Evolutionary conservation across 1,140 invertebrate genomes (phyloP), one percentile per base, ranked within the genome.

Genomic region (Apocrypta bakeri): DNA sequence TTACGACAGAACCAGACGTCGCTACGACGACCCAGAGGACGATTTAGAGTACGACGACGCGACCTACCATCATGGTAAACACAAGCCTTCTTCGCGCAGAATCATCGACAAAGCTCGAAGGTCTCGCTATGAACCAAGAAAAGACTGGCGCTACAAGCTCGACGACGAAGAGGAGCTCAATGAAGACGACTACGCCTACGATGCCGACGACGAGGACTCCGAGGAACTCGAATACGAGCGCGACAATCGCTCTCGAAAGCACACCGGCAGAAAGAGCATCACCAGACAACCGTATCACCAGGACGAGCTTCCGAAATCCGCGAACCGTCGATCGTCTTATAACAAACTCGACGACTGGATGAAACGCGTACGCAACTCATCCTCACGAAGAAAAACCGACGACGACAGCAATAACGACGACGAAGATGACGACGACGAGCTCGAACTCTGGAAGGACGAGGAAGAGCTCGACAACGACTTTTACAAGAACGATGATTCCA

Each of bases 391-490:
- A 12, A 17, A 29, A 1, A 21, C 2, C 14, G 27, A 33, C 40
- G 48, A 56, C n/a, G 68, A 61, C n/a, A 71, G 68, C 61, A 12
- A 42, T 12, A 12, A 12, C 40, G 21, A 24, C 21, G 79, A 61
- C 3, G 72, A 76, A 8, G n/a, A 82, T 17, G 71, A 76, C 11
- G 63, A 86, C 3, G 79, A 86, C 24, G 85, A 88, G 14, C 85
- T 88, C 9, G 86, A 87, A 29, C 77, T 88, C 4, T 86, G 86
- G 85, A 87, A 86, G 25, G 82, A 86, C 4, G 85, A 83, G 0
- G 88, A 87, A 12, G 86, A 86, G 2, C 83, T 86, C 0, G 77
- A 85, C 6, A 86, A 85, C 6, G 80, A 86, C 0, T 87, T 88
- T 1, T 81, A 87, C n/a, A 85, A 86, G 12, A 80, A 80, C 1